Conservation (phyloP, 2,797 vertebrate species). For the Hippoglossus hippoglossus region DNA sequence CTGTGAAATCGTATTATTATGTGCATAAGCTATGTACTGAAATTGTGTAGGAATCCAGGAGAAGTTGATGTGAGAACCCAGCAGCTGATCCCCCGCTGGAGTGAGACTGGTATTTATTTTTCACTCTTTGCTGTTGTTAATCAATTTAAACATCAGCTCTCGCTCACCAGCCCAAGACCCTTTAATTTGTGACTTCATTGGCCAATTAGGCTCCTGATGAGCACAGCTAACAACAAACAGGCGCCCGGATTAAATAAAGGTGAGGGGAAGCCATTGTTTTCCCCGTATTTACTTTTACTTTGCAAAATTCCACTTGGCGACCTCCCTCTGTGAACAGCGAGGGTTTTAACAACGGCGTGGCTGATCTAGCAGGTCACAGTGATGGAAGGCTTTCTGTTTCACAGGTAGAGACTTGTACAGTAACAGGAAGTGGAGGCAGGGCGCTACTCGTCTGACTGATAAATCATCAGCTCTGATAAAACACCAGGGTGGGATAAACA, state of each 20-base stretch:
- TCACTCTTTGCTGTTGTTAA: no score
- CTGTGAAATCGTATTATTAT: no score
- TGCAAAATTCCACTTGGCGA: slow-evolving; percentile 45
- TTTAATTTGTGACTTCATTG: slow-evolving; percentile 14
- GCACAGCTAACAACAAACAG: slow-evolving; percentile 24
- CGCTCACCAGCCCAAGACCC: background rate
- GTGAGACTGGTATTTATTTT: no score
- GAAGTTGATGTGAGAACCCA: no score
- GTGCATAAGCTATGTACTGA: no score
- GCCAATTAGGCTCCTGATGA: slow-evolving; percentile 19
- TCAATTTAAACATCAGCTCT: background rate
- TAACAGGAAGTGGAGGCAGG: slow-evolving; percentile 54
- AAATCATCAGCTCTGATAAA: slow-evolving; percentile 59
- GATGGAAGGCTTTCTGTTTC: slow-evolving; percentile 26
- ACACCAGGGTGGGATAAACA: slow-evolving; percentile 51
- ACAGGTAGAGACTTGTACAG: slow-evolving; percentile 73
- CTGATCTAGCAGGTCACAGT: slow-evolving; percentile 46
- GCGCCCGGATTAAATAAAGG: slow-evolving; percentile 13
- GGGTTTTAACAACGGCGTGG: slow-evolving; percentile 60
- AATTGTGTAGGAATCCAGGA: no score
- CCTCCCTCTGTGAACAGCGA: slow-evolving; percentile 47
- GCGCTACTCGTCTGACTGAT: slow-evolving; percentile 3
- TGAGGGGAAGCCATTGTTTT: slow-evolving; percentile 17
- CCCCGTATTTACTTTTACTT: slow-evolving; percentile 48
- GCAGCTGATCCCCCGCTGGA: no score